A percentile compares a stretch with the other conserved stretches of the same genome.
Evolutionary conservation across 2,113 vertebrate species (phyloP).

Genomic region (Alaudala cheleensis): DNA sequence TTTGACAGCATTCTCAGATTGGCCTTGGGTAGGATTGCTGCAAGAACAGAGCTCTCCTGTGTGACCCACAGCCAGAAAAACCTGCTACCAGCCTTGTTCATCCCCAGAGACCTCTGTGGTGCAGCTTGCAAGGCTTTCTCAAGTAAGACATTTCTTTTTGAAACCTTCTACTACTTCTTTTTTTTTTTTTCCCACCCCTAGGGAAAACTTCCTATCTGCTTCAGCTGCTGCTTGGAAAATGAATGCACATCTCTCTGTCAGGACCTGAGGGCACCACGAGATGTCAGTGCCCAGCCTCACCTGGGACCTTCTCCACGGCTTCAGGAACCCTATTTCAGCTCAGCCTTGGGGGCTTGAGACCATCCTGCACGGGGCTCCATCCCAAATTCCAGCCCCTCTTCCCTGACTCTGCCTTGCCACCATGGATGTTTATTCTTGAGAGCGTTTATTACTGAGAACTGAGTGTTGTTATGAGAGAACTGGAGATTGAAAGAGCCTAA

Average conservation of each 20-base stretch:
- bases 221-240: slow-evolving; percentile 17
- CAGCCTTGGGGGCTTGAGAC: background rate
- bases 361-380: background rate
- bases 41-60: background rate
- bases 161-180: background rate
- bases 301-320: background rate
- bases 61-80: background rate
- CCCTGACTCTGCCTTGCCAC: background rate
- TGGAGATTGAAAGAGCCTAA: background rate
- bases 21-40: background rate
- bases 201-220: background rate
- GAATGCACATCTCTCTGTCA: background rate
- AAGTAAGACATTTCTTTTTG: background rate
- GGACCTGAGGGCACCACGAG: background rate
- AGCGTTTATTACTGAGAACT: background rate
- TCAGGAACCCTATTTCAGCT: background rate
- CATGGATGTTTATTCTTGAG: fast-evolving
- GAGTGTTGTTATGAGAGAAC: background rate
- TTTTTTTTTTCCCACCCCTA: background rate
- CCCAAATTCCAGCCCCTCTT: background rate
- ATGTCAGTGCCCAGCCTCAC: background rate
- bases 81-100: background rate
- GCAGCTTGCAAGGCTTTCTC: background rate
- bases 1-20: background rate
- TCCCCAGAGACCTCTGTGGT: background rate